Base-by-base conservation (phyloP, 2,113 vertebrate genomes). In the Phaethon lepturus region DNA sequence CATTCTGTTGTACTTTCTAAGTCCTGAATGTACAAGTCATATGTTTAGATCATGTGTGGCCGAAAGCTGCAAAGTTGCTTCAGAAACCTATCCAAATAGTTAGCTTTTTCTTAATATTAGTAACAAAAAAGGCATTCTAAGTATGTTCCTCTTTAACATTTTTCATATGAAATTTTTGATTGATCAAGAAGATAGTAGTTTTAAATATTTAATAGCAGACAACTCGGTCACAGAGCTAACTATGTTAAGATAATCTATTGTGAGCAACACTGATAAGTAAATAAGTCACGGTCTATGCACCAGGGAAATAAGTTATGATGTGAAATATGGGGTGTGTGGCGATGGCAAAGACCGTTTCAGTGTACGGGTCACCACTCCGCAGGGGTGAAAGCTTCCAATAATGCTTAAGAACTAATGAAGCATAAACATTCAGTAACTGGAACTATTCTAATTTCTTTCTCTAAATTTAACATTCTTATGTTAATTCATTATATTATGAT, bases 401-500 rank as follows among this genome's bases (percentile, higher is more conserved):
- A 38, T 35, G 42, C 19, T 11, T 3, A 33, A 79, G 33, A 82
- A 38, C 28, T 86, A 22, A 74, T 40, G 16, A 55, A 40, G n/a
- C 28, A 31, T 35, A 78, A 71, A 25, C 17, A 60, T 22, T 53
- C 76, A 89, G 11, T 82, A 75, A 72, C 25, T 25, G 74, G 24
- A 87, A 59, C 6, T 35, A 55, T 58, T 83, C 38, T 78, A 29
- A 86, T 90, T n/a, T 5, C 6, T 88, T 35, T 71, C 44, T 92
- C 85, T 72, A 73, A 87, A 50, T 88, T 45, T 86, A 52, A 33
- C 11, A 44, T 76, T 88, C 12, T 69, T 78, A 44, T 24, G 0
- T n/a, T 67, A 75, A 85, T 88, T 88, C 31, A 62, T 75, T 95
- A 44, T 58, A 58, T 90, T 88, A 86, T 0, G 3, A 82, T 68